Conservation (phyloP, 1,140 invertebrate genomes). For the Euwallacea fornicatus region DNA sequence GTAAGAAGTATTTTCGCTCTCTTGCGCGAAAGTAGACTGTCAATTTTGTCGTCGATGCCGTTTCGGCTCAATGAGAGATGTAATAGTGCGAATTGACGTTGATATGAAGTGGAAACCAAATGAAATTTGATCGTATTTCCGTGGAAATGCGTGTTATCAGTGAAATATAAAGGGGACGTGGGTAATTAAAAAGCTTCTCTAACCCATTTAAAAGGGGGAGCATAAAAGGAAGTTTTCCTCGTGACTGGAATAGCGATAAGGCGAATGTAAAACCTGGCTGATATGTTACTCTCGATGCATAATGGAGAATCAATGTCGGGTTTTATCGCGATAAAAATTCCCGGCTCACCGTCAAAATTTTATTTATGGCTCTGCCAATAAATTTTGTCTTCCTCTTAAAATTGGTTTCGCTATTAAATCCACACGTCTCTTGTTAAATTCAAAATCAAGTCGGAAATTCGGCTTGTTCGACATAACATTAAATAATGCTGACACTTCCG, state of each 20-base stretch:
- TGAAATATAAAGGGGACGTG: neutral
- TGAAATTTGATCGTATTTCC: slow-evolving; percentile 21
- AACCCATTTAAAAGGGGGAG: too few species aligned
- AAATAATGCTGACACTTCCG: slow-evolving; percentile 10
- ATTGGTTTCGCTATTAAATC: too few species aligned
- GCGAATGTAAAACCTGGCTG: too few species aligned
- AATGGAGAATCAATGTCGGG: neutral
- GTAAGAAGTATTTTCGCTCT: slow-evolving; percentile 19
- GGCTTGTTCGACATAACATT: neutral
- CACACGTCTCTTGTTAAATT: too few species aligned
- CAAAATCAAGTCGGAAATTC: too few species aligned
- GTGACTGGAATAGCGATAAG: too few species aligned
- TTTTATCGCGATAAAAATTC: slow-evolving; percentile 1
- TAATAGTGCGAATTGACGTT: slow-evolving; percentile 23
- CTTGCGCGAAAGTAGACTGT: slow-evolving; percentile 22
- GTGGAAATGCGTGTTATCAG: neutral
- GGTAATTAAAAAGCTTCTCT: neutral
- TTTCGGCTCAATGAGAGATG: slow-evolving; percentile 19
- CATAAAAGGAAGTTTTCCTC: too few species aligned
- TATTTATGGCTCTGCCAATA: neutral
- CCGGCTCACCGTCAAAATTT: neutral
- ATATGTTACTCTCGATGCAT: too few species aligned
- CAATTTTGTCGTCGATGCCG: slow-evolving; percentile 24
- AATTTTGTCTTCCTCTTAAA: too few species aligned
- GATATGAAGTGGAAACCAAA: slow-evolving; percentile 33